Conservation (phyloP, 1,140 invertebrate genomes). For the Stenopsyche tienmushanensis region DNA sequence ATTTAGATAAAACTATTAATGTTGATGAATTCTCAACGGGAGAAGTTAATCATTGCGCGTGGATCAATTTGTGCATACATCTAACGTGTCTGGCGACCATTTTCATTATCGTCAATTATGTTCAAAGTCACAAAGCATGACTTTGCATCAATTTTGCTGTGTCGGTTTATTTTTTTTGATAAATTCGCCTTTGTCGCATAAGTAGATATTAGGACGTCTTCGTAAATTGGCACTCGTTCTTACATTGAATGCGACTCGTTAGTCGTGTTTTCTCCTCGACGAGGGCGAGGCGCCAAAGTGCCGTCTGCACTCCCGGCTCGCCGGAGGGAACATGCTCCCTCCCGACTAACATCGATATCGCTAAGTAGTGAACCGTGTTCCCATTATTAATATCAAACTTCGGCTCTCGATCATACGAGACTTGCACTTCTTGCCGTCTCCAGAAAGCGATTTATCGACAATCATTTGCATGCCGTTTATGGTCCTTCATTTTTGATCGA, state of each 20-base stretch:
- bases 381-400: constrained; percentile 35
- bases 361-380: constrained; percentile 32
- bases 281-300: neutral
- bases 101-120: too few relatives aligned
- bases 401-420: constrained; percentile 26
- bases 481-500: neutral
- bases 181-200: too few relatives aligned
- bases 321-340: constrained; percentile 4
- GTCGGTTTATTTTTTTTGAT: too few relatives aligned
- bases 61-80: too few relatives aligned
- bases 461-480: neutral
- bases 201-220: too few relatives aligned
- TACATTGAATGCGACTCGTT: neutral
- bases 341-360: constrained; percentile 14
- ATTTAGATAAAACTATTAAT: too few relatives aligned
- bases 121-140: too few relatives aligned
- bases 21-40: too few relatives aligned
- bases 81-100: too few relatives aligned
- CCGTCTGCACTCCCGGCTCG: neutral
- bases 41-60: too few relatives aligned
- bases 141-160: too few relatives aligned
- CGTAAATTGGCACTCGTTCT: constrained; percentile 1
- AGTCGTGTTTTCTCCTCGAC: neutral
- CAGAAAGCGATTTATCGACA: neutral
- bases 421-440: neutral